Percentiles rank a stretch among this genome's conserved stretches.
These are phyloP conservation scores for Acestrorhynchus altus DNA, from an alignment of 2,797 vertebrate species.

Conservation along the genomic window DNA sequence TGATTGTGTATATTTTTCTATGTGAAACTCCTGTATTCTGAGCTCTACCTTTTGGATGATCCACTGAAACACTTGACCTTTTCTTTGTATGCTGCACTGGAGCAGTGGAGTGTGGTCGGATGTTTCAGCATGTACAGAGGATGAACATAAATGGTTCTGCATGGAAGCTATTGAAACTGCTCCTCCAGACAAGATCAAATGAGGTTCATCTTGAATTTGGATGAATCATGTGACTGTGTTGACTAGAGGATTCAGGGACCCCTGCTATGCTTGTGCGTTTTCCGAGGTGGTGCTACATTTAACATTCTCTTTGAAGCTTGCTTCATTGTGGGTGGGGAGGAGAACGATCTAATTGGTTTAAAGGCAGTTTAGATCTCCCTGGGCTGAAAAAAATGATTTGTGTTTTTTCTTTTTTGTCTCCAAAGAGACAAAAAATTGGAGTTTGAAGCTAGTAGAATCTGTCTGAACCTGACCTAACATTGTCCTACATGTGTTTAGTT, in stretches of 20 bases:
- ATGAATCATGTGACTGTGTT: conserved; percentile 18
- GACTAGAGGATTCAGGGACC: conserved; percentile 9
- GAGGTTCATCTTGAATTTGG: not conserved
- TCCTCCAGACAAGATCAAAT: not conserved
- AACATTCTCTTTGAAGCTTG: conserved; percentile 54
- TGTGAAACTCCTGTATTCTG: not conserved
- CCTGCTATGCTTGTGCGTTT: conserved; percentile 48
- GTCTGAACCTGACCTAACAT: not conserved
- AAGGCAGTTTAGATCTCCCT: conserved; percentile 60
- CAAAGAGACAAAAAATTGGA: not conserved
- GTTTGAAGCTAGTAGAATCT: not conserved
- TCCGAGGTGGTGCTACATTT: conserved; percentile 45
- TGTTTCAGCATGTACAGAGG: conserved; percentile 1
- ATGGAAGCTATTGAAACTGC: not conserved
- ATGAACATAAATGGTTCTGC: not conserved
- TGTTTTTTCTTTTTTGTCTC: conserved; percentile 9
- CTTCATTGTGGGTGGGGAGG: conserved; percentile 38
- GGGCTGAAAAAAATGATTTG: conserved; percentile 18
- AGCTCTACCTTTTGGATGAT: not conserved
- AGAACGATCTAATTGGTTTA: conserved; percentile 61
- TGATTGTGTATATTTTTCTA: not conserved
- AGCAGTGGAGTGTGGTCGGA: not conserved
- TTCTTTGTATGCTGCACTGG: not conserved
- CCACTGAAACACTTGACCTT: not conserved
- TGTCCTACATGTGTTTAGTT: not conserved